A percentile compares a stretch with the other conserved stretches of the same genome.
phyloP scores from a whole-genome alignment of 1,140 invertebrate genomes.

The Pachypeltis micranthus region DNA sequence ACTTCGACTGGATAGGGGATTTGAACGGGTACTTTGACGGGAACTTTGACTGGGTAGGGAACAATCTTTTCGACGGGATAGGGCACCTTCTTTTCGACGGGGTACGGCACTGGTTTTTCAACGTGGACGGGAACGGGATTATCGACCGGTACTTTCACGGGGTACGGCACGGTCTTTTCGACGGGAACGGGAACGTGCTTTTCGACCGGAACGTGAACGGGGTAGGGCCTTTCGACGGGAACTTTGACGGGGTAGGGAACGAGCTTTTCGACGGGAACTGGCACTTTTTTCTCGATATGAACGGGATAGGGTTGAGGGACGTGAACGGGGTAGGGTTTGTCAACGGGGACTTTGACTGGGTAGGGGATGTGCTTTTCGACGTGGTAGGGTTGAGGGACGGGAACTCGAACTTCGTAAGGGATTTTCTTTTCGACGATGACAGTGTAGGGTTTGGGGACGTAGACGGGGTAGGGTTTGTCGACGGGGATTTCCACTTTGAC shows the following conservation, averaged over 20 bases:
- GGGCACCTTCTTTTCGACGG: constrained; percentile 47
- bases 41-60: constrained; percentile 40
- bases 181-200: constrained; percentile 46
- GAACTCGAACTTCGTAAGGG: constrained; percentile 37
- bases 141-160: constrained; percentile 43
- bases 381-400: constrained; percentile 45
- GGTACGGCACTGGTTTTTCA: constrained; percentile 39
- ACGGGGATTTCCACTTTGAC: constrained; percentile 22
- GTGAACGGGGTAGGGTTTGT: constrained; percentile 36
- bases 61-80: constrained; percentile 35
- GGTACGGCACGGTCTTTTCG: constrained; percentile 43
- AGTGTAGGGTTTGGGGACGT: constrained; percentile 45
- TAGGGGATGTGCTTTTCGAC: constrained; percentile 41
- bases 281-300: constrained; percentile 29
- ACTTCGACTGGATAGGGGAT: constrained; percentile 21
- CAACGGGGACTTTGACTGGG: constrained; percentile 52
- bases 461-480: constrained; percentile 21
- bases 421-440: constrained; percentile 51
- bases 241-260: constrained; percentile 45
- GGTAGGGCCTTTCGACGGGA: constrained; percentile 42
- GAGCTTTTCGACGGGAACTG: constrained; percentile 41
- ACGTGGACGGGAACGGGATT: constrained; percentile 51
- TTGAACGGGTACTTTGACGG: constrained; percentile 40
- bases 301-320: constrained; percentile 35
- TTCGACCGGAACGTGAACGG: constrained; percentile 40